Conservation (phyloP, 2,888 invertebrate species). For the Caenorhabditis panamensis region DNA sequence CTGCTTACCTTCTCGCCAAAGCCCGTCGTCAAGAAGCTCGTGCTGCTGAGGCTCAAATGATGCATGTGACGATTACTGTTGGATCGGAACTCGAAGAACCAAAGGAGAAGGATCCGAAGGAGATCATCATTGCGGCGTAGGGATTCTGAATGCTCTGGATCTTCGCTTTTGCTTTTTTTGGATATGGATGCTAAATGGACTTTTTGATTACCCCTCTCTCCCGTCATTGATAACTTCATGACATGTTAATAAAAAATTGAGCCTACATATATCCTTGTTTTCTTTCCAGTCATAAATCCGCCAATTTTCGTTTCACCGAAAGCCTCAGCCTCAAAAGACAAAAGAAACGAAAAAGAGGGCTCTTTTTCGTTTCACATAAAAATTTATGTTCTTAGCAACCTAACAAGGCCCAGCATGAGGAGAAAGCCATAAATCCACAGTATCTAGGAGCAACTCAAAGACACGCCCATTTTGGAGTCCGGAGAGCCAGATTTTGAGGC, state of each 20-base stretch:
- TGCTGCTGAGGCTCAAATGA: slow-evolving; percentile 17
- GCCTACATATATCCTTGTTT: background rate
- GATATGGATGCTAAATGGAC: background rate
- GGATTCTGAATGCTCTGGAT: slow-evolving; percentile 6
- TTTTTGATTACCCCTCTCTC: slow-evolving; percentile 2
- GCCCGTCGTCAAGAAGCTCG: slow-evolving; percentile 15
- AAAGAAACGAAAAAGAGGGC: background rate
- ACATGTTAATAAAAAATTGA: slow-evolving; percentile 33
- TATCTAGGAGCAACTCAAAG: background rate
- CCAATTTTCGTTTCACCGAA: background rate
- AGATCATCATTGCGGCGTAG: slow-evolving; percentile 31
- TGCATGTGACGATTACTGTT: slow-evolving; percentile 25
- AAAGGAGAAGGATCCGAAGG: slow-evolving; percentile 31
- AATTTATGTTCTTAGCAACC: slow-evolving; percentile 4
- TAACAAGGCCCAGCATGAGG: background rate
- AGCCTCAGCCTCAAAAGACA: too few relatives aligned
- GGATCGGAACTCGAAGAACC: slow-evolving; percentile 23
- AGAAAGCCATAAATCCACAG: background rate
- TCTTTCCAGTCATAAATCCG: background rate
- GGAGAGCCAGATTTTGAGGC: too few relatives aligned
- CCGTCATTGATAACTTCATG: background rate
- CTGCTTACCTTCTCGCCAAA: slow-evolving; percentile 32
- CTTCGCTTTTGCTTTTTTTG: too few relatives aligned
- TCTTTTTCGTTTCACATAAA: slow-evolving; percentile 1
- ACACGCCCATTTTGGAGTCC: background rate